Percentiles rank a stretch among this genome's conserved stretches.
Evolutionary conservation across 2,888 invertebrate species (phyloP).

Genomic region (Luperina testacea): DNA sequence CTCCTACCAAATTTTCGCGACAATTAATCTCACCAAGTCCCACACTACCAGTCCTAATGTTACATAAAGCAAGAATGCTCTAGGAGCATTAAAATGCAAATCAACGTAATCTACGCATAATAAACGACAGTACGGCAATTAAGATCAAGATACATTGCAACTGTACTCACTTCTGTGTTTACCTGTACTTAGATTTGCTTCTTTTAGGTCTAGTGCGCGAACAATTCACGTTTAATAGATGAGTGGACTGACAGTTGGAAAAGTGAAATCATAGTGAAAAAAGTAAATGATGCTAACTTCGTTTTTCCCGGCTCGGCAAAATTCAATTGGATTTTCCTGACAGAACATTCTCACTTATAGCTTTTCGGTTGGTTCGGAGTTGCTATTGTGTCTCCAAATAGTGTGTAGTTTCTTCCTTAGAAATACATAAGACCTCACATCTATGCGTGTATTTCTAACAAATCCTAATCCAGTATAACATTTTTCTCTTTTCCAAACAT

Average conservation of each 20-base stretch:
- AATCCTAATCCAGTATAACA: background rate
- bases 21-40: conserved; percentile 34
- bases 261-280: background rate
- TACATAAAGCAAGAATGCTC: conserved; percentile 41
- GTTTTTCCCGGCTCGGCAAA: background rate
- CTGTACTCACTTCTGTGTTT: conserved; percentile 35
- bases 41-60: conserved; percentile 26
- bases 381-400: background rate
- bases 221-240: conserved; percentile 29
- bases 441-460: background rate
- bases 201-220: conserved; percentile 1
- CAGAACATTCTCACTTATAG: background rate
- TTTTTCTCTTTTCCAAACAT: conserved; percentile 21
- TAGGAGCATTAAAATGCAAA: conserved; percentile 57
- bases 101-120: conserved; percentile 41
- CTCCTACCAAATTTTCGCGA: conserved; percentile 26
- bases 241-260: conserved; percentile 8
- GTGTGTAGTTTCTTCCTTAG: background rate
- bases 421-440: background rate
- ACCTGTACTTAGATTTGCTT: conserved; percentile 24
- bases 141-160: conserved; percentile 39
- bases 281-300: background rate
- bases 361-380: background rate
- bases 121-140: conserved; percentile 53
- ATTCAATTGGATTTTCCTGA: too few relatives aligned